phyloP scores from a whole-genome alignment of 2,888 invertebrate species.

The Drosophila vallismaia region DNA sequence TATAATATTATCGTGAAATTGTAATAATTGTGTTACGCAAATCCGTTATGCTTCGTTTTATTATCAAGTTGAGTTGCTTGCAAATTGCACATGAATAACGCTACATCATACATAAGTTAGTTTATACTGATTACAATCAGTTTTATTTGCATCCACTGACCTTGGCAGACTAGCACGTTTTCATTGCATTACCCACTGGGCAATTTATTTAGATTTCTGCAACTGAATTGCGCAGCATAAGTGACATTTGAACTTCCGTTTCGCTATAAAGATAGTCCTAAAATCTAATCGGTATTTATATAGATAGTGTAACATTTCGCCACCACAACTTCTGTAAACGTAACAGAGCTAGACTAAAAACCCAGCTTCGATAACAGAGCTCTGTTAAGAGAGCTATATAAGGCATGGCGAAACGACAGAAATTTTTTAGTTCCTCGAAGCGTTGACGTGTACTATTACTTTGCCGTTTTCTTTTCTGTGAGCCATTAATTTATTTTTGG shows the following conservation, averaged over 20 bases:
- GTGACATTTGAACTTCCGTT: slow-evolving; percentile 59
- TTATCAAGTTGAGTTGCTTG: slow-evolving; percentile 30
- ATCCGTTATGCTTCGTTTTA: slow-evolving; percentile 46
- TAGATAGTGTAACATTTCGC: background rate
- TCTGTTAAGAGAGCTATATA: slow-evolving; percentile 55
- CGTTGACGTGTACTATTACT: slow-evolving; percentile 46
- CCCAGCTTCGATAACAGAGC: slow-evolving; percentile 9
- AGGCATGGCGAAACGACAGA: slow-evolving; percentile 24
- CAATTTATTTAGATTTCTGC: slow-evolving; percentile 8
- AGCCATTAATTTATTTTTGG: slow-evolving; percentile 2
- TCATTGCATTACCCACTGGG: slow-evolving; percentile 11
- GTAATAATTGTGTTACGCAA: slow-evolving; percentile 56
- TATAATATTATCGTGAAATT: slow-evolving; percentile 24
- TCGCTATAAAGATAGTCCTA: slow-evolving; percentile 14
- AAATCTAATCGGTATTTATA: background rate
- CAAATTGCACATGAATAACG: slow-evolving; percentile 47
- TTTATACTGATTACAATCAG: slow-evolving; percentile 36
- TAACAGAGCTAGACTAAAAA: slow-evolving; percentile 8
- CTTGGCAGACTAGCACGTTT: slow-evolving; percentile 47
- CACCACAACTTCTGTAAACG: background rate
- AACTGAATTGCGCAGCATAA: slow-evolving; percentile 50
- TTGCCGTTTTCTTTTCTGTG: slow-evolving; percentile 20
- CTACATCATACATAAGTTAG: slow-evolving; percentile 8
- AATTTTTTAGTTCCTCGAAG: slow-evolving; percentile 59
- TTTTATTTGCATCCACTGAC: slow-evolving; percentile 7